phyloP scores from a whole-genome alignment of 2,113 vertebrate species.

The Gavia stellata region DNA sequence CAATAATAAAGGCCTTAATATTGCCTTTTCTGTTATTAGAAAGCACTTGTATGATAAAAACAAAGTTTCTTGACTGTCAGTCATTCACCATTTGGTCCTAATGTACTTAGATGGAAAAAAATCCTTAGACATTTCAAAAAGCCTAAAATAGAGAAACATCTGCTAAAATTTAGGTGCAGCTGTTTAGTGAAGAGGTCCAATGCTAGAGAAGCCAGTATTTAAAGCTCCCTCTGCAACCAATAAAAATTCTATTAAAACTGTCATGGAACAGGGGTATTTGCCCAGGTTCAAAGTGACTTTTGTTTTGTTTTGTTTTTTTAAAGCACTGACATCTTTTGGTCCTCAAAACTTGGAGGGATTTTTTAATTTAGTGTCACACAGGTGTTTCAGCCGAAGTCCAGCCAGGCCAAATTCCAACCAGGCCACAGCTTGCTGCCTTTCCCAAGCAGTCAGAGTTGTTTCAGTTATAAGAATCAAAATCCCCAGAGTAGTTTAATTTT shows the following conservation, averaged over 20 bases:
- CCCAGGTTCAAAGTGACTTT: slow-evolving; percentile 14
- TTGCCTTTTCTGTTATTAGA: not conserved
- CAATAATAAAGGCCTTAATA: not conserved
- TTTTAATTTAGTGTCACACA: not conserved
- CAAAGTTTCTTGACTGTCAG: not conserved
- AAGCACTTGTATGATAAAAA: not conserved
- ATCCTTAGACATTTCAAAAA: not conserved
- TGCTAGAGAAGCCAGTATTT: not conserved
- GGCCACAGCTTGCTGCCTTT: not conserved
- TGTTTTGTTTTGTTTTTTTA: not conserved
- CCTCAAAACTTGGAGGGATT: not conserved
- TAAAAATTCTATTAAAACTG: not conserved
- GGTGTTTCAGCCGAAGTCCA: not conserved
- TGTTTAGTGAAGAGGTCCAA: not conserved
- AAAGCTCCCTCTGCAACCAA: slow-evolving; percentile 14
- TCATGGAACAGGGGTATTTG: not conserved
- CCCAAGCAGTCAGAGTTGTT: not conserved
- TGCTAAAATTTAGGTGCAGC: slow-evolving; percentile 29
- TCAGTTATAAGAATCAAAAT: not conserved
- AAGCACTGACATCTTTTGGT: not conserved
- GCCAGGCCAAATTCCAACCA: not conserved
- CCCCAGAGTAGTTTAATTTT: not conserved
- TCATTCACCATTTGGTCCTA: not conserved
- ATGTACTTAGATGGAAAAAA: not conserved
- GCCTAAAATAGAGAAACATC: slow-evolving; percentile 16